A percentile compares a stretch with the other conserved stretches of the same genome.
These are phyloP conservation scores for Ectemnius lituratus DNA, from an alignment of 2,888 invertebrate species.

Conservation along the genomic window DNA sequence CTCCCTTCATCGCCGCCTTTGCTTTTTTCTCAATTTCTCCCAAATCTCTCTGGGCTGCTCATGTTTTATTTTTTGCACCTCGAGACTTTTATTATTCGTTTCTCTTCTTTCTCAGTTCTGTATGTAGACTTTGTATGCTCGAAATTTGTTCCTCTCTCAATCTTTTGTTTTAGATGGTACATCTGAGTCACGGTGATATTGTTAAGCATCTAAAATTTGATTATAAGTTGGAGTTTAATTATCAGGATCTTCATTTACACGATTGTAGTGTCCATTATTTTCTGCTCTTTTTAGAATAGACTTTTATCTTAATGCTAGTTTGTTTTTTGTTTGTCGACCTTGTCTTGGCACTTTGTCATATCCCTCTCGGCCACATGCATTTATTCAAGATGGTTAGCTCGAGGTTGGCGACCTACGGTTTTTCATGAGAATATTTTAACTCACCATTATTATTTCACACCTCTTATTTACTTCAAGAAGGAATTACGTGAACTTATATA, in stretches of 20 bases:
- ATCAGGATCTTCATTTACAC: no score
- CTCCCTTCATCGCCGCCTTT: background rate
- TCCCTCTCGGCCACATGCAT: background rate
- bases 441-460: background rate
- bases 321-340: no score
- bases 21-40: background rate
- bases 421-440: background rate
- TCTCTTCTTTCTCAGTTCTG: background rate
- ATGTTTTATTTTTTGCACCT: background rate
- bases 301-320: no score
- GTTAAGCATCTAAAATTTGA: no score
- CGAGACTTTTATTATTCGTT: background rate
- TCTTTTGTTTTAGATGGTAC: background rate
- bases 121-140: background rate
- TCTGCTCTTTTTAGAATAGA: no score
- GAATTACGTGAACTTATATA: slow-evolving; percentile 15
- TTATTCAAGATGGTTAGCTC: background rate
- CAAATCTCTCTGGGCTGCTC: background rate
- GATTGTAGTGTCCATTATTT: no score
- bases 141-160: slow-evolving; percentile 7
- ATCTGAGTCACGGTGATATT: no score
- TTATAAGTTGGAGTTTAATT: no score
- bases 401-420: slow-evolving; percentile 1
- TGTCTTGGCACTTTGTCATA: background rate
- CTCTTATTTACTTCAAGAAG: background rate